These are phyloP conservation scores for Eristalis arbustorum DNA, from an alignment of 2,888 invertebrate genomes.

Conservation along the genomic window DNA sequence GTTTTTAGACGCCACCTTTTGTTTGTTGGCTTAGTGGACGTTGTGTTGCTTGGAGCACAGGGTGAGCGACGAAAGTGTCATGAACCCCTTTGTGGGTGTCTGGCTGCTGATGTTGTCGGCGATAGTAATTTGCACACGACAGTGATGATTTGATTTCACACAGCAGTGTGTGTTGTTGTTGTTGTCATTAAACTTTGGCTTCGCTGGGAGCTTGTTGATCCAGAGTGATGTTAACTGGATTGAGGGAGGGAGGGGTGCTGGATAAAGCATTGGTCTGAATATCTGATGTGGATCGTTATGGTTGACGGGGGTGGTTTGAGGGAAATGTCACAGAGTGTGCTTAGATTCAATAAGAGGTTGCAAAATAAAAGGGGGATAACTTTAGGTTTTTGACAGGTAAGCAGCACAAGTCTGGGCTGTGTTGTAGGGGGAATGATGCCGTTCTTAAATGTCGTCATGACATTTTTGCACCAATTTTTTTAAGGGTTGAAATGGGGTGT, in stretches of 20 bases:
- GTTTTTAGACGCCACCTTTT: constrained; percentile 33
- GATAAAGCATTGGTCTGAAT: not conserved
- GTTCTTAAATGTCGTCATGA: too few species aligned
- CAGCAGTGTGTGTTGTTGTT: constrained; percentile 12
- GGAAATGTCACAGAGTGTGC: too few species aligned
- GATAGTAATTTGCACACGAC: constrained; percentile 34
- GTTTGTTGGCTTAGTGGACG: not conserved
- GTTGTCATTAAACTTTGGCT: not conserved
- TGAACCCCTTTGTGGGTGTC: constrained; percentile 28
- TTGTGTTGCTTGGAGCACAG: not conserved
- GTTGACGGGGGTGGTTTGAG: too few species aligned
- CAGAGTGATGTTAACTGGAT: constrained; percentile 8
- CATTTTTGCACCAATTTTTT: too few species aligned
- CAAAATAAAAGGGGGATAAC: too few species aligned
- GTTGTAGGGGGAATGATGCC: too few species aligned
- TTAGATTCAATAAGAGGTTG: too few species aligned
- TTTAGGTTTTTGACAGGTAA: too few species aligned
- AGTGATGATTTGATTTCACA: constrained; percentile 43
- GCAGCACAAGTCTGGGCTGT: too few species aligned
- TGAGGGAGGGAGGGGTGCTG: too few species aligned
- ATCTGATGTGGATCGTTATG: too few species aligned
- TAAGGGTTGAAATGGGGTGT: too few species aligned
- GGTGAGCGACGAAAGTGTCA: constrained; percentile 13
- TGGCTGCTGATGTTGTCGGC: constrained; percentile 1
- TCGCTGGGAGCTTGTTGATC: not conserved